Conservation (phyloP, 2,797 vertebrate genomes). For the Chaunax sp. region DNA sequence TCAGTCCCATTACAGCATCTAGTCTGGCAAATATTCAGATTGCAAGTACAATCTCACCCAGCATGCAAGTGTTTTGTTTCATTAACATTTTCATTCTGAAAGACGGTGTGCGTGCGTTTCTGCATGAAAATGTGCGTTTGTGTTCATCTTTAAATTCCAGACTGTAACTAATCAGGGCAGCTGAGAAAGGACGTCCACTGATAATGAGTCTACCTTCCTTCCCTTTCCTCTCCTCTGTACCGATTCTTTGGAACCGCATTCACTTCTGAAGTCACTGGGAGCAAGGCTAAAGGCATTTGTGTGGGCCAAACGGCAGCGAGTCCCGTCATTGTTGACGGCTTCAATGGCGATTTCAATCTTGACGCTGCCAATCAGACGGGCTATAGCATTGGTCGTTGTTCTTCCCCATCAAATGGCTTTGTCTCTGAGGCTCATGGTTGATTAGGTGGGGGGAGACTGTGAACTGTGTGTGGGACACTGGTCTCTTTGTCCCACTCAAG, state of each 20-base stretch:
- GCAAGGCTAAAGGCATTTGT: slow-evolving; percentile 67
- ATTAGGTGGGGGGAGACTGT: slow-evolving; percentile 77
- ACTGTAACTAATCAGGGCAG: slow-evolving; percentile 65
- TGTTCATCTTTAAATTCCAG: slow-evolving; percentile 63
- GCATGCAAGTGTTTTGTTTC: slow-evolving; percentile 12
- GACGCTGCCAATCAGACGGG: slow-evolving; percentile 72
- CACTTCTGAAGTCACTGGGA: slow-evolving; percentile 39
- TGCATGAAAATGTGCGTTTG: slow-evolving; percentile 8
- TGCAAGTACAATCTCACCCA: slow-evolving; percentile 1
- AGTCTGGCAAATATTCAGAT: slow-evolving; percentile 23
- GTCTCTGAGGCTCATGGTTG: slow-evolving; percentile 76
- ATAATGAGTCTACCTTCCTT: slow-evolving; percentile 59
- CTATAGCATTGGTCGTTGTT: slow-evolving; percentile 50
- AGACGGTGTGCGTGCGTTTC: background rate
- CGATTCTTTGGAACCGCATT: slow-evolving; percentile 31
- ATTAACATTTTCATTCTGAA: slow-evolving; percentile 14
- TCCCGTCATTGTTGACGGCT: slow-evolving; percentile 66
- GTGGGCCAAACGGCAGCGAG: slow-evolving; percentile 64
- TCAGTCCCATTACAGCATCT: slow-evolving; percentile 43
- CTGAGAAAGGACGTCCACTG: slow-evolving; percentile 24
- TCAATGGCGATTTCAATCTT: slow-evolving; percentile 71
- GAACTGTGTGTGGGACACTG: slow-evolving; percentile 74
- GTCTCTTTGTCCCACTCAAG: slow-evolving; percentile 71
- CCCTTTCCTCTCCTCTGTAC: slow-evolving; percentile 30
- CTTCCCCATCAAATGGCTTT: slow-evolving; percentile 73